Conservation (phyloP, 1,140 invertebrate species). For the Ceratina japonica region DNA sequence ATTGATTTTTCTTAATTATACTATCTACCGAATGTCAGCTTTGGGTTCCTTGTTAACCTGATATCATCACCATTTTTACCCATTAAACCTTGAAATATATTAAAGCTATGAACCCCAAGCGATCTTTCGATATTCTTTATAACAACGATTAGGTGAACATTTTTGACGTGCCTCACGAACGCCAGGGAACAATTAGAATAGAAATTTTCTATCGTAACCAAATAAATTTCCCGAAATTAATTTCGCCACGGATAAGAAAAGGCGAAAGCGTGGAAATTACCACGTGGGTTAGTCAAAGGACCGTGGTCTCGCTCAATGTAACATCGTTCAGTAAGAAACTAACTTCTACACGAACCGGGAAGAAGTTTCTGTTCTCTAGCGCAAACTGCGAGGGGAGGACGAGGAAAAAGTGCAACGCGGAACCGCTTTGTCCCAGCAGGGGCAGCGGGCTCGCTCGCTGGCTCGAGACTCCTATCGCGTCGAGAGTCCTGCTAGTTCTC, state of each 20-base stretch:
- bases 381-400: too few relatives aligned
- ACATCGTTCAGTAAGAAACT: constrained; percentile 9
- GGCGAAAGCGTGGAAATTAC: background rate
- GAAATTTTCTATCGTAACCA: background rate
- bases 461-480: background rate
- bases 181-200: background rate
- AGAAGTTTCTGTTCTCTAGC: background rate
- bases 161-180: too few relatives aligned
- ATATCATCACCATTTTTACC: too few relatives aligned
- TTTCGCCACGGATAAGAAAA: too few relatives aligned
- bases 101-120: too few relatives aligned
- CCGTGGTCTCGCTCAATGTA: background rate
- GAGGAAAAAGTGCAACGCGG: background rate
- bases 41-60: background rate
- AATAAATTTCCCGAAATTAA: background rate
- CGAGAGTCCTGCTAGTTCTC: background rate
- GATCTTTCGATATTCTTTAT: too few relatives aligned
- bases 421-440: background rate
- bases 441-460: too few relatives aligned
- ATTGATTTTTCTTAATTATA: constrained; percentile 52
- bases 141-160: too few relatives aligned
- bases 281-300: background rate
- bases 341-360: background rate
- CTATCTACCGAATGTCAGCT: constrained; percentile 9
- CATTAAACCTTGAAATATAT: too few relatives aligned